phyloP scores from a whole-genome alignment of 1,140 invertebrate species.

The Brachionus koreanus region DNA sequence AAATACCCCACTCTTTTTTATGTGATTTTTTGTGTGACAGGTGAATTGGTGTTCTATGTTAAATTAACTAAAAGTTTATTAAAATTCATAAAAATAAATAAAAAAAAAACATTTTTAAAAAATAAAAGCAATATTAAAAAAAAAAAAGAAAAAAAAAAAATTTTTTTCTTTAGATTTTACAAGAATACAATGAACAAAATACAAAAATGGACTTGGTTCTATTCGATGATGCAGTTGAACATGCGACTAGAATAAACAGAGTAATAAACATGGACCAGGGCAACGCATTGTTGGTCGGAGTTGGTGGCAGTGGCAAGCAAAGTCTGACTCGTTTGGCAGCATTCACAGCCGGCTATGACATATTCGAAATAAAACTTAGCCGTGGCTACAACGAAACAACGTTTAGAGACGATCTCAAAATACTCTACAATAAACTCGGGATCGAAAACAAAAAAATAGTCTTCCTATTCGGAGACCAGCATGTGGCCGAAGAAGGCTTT shows the following conservation, averaged over 20 bases:
- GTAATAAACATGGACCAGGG: slow-evolving; percentile 75
- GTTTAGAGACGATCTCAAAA: slow-evolving; percentile 80
- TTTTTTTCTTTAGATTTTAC: slow-evolving; percentile 63
- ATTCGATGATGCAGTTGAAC: slow-evolving; percentile 82
- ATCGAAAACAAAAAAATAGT: slow-evolving; percentile 72
- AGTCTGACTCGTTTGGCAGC: slow-evolving; percentile 56
- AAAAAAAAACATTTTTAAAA: too few relatives aligned
- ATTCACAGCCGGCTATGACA: slow-evolving; percentile 64
- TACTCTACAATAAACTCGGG: slow-evolving; percentile 70
- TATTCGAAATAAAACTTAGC: slow-evolving; percentile 76
- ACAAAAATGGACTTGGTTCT: slow-evolving; percentile 70
- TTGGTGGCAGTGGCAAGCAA: slow-evolving; percentile 79
- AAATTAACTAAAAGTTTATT: too few relatives aligned
- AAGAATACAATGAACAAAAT: slow-evolving; percentile 72
- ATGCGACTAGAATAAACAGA: slow-evolving; percentile 77
- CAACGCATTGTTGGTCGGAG: slow-evolving; percentile 76
- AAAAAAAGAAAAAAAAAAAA: too few relatives aligned
- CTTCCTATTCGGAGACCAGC: slow-evolving; percentile 76
- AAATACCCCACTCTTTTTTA: too few relatives aligned
- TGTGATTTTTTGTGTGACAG: too few relatives aligned
- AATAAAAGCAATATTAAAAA: too few relatives aligned
- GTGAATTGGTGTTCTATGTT: too few relatives aligned
- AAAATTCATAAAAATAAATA: too few relatives aligned
- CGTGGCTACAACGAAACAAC: slow-evolving; percentile 74
- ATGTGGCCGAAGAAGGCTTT: slow-evolving; percentile 69